Evolutionary conservation across 2,888 invertebrate genomes (phyloP), one percentile per base, ranked within the genome.

Genomic region (Agrotis puta): DNA sequence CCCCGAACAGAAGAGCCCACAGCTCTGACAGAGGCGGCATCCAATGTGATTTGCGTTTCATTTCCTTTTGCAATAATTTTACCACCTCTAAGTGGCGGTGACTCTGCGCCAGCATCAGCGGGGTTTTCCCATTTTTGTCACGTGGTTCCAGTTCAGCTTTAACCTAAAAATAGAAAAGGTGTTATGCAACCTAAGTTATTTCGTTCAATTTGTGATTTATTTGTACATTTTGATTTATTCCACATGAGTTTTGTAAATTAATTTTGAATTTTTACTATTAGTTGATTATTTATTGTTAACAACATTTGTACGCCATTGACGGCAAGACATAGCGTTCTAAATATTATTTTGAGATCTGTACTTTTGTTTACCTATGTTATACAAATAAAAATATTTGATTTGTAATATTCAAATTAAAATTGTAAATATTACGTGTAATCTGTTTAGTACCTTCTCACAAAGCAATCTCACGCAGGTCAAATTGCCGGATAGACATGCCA

Each of bases 71-170:
- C 18, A 99, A 95, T 62, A 98, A 96, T 84, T 98, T 97, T 0
- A 98, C 98, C 33, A 99, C 98, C 84, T 98, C 98, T 51, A 97
- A 97, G 91, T 99, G 98, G 47, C 98, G 97, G 90, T 99, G 98
- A 79, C 98, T 98, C 90, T 98, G 98, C 0, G 99, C 99, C 71
- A 99, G 93, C 97, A 98, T 98, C 47, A 99, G 94, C 0, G 99
- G 99, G 0, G 99, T 99, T 94, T 99, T 99, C 4, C 98, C 98
- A 92, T 99, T 99, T 91, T 98, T 99, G 89, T 99, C 99, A 16
- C 98, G 97, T 1, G 98, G 98, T 88, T 98, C 98, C 70, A 99
- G 92, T 88, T 98, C 98, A 43, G 99, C 97, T 90, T 98, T 98
- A 74, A 98, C 98, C 97, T 98, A 85, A 64, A 91, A 79, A 45